phyloP scores from a whole-genome alignment of 1,140 invertebrate species.

The Carcinoscorpius rotundicauda region DNA sequence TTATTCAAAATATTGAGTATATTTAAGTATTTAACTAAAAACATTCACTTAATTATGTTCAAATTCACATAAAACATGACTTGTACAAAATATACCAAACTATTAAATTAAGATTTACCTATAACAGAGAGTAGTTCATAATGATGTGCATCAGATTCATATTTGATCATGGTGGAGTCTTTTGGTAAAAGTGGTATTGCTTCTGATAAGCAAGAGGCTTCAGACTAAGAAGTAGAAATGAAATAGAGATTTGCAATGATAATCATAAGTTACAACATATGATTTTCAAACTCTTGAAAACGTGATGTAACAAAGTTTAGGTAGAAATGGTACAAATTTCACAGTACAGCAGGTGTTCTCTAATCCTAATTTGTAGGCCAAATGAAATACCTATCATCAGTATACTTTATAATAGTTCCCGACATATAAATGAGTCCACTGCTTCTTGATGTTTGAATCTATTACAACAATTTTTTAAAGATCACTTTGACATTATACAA shows the following conservation, averaged over 20 bases:
- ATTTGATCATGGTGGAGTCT: slow-evolving; percentile 24
- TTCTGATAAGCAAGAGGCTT: slow-evolving; percentile 13
- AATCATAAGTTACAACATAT: background rate
- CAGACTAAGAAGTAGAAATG: slow-evolving; percentile 1
- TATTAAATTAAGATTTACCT: slow-evolving; percentile 37
- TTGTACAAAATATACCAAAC: background rate
- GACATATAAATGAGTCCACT: no score
- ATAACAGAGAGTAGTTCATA: slow-evolving; percentile 27
- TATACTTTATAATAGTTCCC: no score
- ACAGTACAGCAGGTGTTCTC: no score
- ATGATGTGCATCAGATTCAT: slow-evolving; percentile 27
- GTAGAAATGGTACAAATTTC: background rate
- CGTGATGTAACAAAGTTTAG: background rate
- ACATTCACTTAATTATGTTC: no score
- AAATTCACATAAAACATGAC: no score
- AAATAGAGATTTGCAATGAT: background rate
- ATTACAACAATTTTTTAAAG: no score
- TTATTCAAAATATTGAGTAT: no score
- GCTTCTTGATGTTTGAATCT: no score
- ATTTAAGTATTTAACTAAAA: no score
- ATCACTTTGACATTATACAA: no score
- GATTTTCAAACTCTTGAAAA: background rate
- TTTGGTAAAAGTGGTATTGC: slow-evolving; percentile 23
- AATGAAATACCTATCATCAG: no score
- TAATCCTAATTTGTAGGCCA: no score